Conservation (phyloP, 2,797 vertebrate species). For the Pyrocephalus nanus region DNA sequence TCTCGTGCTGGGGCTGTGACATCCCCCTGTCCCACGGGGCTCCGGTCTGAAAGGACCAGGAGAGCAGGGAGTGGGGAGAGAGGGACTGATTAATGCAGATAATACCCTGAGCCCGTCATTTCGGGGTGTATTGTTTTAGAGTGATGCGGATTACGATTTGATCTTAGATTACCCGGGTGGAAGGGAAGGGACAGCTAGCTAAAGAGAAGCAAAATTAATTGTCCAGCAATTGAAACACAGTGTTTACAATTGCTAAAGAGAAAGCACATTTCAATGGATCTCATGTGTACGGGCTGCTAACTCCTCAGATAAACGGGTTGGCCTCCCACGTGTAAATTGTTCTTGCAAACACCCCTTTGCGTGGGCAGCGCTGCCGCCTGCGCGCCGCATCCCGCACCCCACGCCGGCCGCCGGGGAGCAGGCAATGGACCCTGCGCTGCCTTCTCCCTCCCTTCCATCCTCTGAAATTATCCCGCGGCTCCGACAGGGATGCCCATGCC, state of each 20-base stretch:
- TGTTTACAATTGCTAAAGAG: background rate
- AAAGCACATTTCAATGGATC: background rate
- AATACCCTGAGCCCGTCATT: background rate
- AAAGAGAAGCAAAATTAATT: background rate
- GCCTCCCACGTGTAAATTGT: background rate
- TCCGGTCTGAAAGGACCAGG: background rate
- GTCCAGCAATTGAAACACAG: background rate
- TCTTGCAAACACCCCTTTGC: too few species aligned
- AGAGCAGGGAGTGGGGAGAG: background rate
- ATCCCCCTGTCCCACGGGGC: background rate
- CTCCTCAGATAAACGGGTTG: background rate
- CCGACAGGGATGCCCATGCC: rapidly evolving
- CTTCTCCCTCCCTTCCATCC: background rate
- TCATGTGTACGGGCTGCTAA: rapidly evolving
- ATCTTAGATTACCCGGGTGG: background rate
- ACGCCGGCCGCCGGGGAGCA: rapidly evolving
- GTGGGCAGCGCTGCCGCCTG: background rate
- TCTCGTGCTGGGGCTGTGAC: background rate
- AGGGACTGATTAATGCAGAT: background rate
- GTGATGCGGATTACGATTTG: background rate
- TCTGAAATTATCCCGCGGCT: rapidly evolving
- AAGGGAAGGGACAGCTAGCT: background rate
- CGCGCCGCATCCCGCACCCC: background rate
- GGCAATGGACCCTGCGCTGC: background rate
- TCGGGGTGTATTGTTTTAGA: background rate